Conservation (phyloP, 2,113 vertebrate genomes). For the Halichoeres trimaculatus region DNA sequence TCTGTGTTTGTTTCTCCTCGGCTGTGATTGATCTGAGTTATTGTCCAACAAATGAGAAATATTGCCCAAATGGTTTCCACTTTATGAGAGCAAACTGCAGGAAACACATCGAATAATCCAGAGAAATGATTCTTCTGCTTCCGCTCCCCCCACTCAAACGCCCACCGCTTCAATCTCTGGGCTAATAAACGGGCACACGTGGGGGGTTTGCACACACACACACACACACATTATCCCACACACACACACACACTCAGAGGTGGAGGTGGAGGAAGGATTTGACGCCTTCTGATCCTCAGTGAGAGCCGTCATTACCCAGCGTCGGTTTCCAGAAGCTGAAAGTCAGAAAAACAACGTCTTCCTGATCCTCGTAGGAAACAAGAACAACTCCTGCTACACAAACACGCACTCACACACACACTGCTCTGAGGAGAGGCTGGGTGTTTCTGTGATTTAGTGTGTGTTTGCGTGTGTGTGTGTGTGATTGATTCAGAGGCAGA, state of each 20-base stretch:
- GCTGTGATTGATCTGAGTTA: constrained; percentile 42
- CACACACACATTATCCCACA: neutral
- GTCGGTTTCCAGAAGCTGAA: constrained; percentile 22
- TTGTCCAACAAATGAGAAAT: constrained; percentile 53
- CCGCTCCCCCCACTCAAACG: constrained; percentile 22
- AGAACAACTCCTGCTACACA: constrained; percentile 17
- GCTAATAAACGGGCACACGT: constrained; percentile 57
- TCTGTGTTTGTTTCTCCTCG: neutral
- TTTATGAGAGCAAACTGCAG: constrained; percentile 47
- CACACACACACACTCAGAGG: constrained; percentile 14
- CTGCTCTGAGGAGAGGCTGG: constrained; percentile 36
- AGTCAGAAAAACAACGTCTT: neutral
- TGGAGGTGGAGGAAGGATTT: constrained; percentile 48
- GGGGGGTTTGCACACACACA: constrained; percentile 35
- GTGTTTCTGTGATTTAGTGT: constrained; percentile 34
- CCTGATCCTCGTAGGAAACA: constrained; percentile 4
- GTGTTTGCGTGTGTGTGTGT: constrained; percentile 18
- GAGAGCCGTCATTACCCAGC: constrained; percentile 41
- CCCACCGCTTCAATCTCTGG: constrained; percentile 58
- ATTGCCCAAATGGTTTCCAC: constrained; percentile 44
- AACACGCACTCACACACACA: constrained; percentile 13
- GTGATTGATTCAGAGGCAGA: constrained; percentile 68
- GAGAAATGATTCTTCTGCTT: constrained; percentile 48
- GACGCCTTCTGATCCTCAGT: constrained; percentile 40
- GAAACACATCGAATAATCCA: constrained; percentile 58